A percentile compares a stretch with the other conserved stretches of the same genome.
Conservation (phyloP, 2,797 vertebrate species). For the Coluber constrictor region DNA sequence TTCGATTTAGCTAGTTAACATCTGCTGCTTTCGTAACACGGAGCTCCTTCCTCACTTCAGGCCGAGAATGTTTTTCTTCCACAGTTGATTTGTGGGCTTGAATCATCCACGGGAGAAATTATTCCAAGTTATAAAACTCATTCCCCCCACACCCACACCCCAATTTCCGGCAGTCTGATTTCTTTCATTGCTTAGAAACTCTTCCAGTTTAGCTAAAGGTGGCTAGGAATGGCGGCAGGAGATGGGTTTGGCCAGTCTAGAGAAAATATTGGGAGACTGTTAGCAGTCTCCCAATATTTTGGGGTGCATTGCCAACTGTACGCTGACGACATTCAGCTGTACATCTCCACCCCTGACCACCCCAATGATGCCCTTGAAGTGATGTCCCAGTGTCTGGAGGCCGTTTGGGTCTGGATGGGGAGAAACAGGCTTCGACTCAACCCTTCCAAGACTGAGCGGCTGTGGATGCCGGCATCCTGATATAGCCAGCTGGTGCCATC, state of each 20-base stretch:
- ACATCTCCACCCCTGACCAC: too few species aligned
- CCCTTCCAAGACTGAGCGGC: too few species aligned
- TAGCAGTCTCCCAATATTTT: too few species aligned
- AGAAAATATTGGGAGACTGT: too few species aligned
- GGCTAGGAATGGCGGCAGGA: not conserved
- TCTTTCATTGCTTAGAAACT: not conserved
- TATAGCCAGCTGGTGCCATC: too few species aligned
- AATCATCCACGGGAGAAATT: not conserved
- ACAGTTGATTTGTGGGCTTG: not conserved
- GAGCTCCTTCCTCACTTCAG: not conserved
- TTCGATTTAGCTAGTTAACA: not conserved
- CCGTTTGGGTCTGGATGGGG: too few species aligned
- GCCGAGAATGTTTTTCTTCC: not conserved
- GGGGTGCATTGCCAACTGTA: too few species aligned
- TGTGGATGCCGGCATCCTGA: too few species aligned
- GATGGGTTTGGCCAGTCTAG: not conserved
- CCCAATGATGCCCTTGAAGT: too few species aligned
- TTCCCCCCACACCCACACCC: not conserved
- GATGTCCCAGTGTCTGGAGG: too few species aligned
- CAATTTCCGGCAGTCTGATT: not conserved
- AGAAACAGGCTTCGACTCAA: too few species aligned
- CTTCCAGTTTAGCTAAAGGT: not conserved
- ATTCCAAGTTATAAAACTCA: not conserved
- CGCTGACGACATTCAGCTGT: too few species aligned
- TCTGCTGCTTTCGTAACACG: not conserved